Evolutionary conservation across 2,797 vertebrate species (phyloP), one percentile per base, ranked within the genome.

Genomic region (Syncerus caffer): DNA sequence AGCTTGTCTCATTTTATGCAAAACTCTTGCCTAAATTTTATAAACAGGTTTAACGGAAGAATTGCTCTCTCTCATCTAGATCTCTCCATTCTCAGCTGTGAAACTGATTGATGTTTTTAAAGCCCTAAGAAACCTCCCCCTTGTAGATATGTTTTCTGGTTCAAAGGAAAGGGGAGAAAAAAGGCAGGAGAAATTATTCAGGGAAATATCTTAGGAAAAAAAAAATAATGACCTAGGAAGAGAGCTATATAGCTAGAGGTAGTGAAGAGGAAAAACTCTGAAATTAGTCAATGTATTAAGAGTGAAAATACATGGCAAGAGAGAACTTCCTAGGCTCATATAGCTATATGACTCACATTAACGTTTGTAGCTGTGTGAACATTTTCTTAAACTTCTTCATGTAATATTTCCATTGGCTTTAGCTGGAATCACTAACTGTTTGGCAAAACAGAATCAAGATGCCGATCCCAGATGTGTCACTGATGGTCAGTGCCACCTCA

Each of bases 21-120:
- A 92, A 94, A 79, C 45, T 29, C 8, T 74, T 85, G 47, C 67
- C 71, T 93, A 93, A 82, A 92, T 91, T 95, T 93, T 93, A 84
- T 74, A 95, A 97, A 85, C 74, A 89, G 38, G 27, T 86, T 94
- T 92, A 96, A 42, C 17, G 21, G 89, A 97, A 34, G 76, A 96
- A 89, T 62, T 91, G 84, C 85, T 85, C 13, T 79, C 6, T 96
- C 82, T 96, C 90, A 93, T 97, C 87, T 94, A 67, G 71, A 80
- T 71, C 10, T 55, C 21, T 58, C 71, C 85, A 31, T 94, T 67
- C 47, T 78, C 78, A 92, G 92, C 89, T 97, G 97, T 96, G 97
- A 98, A 97, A 84, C 10, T 96, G 97, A 97, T 80, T 51, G 91
- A 96, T 95, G 93, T 29, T 78, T 98, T 97, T 92, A 97, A 93